Evolutionary conservation across 2,888 invertebrate species (phyloP).

Genomic region (Drosophila algonquin): DNA sequence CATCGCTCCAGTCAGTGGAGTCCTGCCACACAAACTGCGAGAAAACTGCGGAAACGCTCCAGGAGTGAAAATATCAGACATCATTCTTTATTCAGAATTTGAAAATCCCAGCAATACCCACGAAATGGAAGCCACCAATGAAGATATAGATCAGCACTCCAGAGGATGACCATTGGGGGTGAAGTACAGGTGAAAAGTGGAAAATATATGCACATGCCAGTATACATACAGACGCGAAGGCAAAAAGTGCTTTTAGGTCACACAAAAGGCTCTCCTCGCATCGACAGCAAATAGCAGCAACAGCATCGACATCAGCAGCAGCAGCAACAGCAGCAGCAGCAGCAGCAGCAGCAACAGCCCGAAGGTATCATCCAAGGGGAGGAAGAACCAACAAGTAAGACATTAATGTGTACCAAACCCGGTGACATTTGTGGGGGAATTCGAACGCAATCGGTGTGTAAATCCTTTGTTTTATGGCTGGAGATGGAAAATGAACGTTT

Average conservation of each 20-base stretch:
- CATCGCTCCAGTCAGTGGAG: slow-evolving; percentile 17
- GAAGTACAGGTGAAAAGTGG: slow-evolving; percentile 6
- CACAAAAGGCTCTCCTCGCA: slow-evolving; percentile 56
- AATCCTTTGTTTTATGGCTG: background rate
- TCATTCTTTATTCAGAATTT: slow-evolving; percentile 10
- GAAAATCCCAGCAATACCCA: slow-evolving; percentile 4
- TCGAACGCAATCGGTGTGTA: background rate
- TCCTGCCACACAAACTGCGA: background rate
- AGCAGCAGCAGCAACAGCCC: slow-evolving; percentile 5
- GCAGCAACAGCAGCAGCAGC: slow-evolving; percentile 26
- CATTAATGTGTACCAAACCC: slow-evolving; percentile 14
- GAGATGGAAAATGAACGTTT: background rate
- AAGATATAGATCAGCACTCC: slow-evolving; percentile 3
- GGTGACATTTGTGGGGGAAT: background rate
- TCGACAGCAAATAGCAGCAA: slow-evolving; percentile 2
- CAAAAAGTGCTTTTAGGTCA: slow-evolving; percentile 67
- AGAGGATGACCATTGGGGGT: slow-evolving; percentile 20
- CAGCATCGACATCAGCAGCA: slow-evolving; percentile 3
- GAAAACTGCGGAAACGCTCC: slow-evolving; percentile 28
- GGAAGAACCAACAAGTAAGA: slow-evolving; percentile 45
- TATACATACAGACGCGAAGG: slow-evolving; percentile 49
- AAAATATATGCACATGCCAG: slow-evolving; percentile 40
- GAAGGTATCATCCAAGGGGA: slow-evolving; percentile 15
- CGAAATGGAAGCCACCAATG: slow-evolving; percentile 10
- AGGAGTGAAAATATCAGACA: slow-evolving; percentile 34